phyloP scores from a whole-genome alignment of 64 coral and sea anemone genomes.

The Pocillopora verrucosa region DNA sequence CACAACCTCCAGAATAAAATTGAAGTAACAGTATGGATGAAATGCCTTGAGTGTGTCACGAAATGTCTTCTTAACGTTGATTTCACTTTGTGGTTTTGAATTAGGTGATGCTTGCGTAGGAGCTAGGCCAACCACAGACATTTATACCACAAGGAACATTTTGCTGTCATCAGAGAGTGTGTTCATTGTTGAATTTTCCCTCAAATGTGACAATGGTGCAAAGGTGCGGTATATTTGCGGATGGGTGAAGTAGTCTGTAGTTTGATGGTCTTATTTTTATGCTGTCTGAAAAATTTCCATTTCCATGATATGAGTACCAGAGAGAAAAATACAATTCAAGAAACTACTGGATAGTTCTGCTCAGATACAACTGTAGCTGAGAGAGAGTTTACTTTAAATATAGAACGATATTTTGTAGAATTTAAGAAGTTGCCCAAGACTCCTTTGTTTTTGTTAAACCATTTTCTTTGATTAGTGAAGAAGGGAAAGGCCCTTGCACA shows the following conservation, averaged over 20 bases:
- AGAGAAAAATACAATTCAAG: background rate
- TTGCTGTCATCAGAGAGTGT: conserved; percentile 91
- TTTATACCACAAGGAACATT: conserved; percentile 88
- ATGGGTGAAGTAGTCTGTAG: background rate
- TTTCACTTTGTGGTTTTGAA: background rate
- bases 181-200: conserved; percentile 86
- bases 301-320: background rate
- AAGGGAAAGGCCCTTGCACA: too few relatives aligned
- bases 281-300: background rate
- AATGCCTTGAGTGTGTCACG: too few relatives aligned
- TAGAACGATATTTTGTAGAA: too few relatives aligned
- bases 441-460: too few relatives aligned
- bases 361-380: too few relatives aligned
- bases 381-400: too few relatives aligned
- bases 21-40: too few relatives aligned
- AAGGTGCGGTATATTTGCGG: conserved; percentile 32
- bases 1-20: too few relatives aligned
- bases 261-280: background rate
- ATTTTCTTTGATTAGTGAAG: too few relatives aligned
- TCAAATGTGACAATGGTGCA: conserved; percentile 90
- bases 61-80: background rate
- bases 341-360: background rate
- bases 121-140: conserved; percentile 68
- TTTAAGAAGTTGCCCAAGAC: too few relatives aligned
- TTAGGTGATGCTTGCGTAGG: conserved; percentile 88